Conservation (phyloP, 1,140 invertebrate genomes). For the Teleogryllus occipitalis region DNA sequence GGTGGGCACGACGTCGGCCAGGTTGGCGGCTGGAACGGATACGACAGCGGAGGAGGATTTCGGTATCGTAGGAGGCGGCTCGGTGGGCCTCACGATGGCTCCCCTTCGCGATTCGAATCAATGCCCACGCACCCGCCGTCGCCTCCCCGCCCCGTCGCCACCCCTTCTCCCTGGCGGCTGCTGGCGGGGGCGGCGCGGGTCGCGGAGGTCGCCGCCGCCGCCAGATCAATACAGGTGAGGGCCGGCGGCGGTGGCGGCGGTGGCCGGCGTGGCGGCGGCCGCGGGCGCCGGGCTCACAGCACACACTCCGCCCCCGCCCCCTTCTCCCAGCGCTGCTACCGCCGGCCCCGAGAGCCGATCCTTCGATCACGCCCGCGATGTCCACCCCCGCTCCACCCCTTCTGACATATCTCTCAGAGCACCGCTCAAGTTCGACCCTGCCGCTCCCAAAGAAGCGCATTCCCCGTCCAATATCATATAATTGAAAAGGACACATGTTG, state of each 20-base stretch:
- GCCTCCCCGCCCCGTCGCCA: background rate
- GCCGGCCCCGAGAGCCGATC: background rate
- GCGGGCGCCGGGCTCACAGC: too few relatives aligned
- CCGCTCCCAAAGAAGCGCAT: too few relatives aligned
- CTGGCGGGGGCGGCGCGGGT: background rate
- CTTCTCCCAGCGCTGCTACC: background rate
- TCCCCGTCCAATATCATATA: too few relatives aligned
- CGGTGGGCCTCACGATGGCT: constrained; percentile 15
- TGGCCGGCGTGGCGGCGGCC: background rate
- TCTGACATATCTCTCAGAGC: too few relatives aligned
- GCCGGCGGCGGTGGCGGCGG: too few relatives aligned
- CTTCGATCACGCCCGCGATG: background rate
- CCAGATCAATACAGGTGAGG: background rate
- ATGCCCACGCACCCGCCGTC: background rate
- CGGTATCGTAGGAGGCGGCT: background rate
- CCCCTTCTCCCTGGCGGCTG: too few relatives aligned
- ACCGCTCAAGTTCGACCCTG: too few relatives aligned
- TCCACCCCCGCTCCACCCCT: background rate
- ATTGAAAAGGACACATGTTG: too few relatives aligned
- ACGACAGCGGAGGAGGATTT: too few relatives aligned
- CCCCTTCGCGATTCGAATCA: background rate
- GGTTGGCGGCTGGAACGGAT: background rate
- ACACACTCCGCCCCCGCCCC: too few relatives aligned
- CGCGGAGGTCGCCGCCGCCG: background rate
- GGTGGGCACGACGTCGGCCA: constrained; percentile 24